A percentile compares a stretch with the other conserved stretches of the same genome.
Evolutionary conservation across 2,888 invertebrate genomes (phyloP).

Genomic region (Chromoteleia sp.): DNA sequence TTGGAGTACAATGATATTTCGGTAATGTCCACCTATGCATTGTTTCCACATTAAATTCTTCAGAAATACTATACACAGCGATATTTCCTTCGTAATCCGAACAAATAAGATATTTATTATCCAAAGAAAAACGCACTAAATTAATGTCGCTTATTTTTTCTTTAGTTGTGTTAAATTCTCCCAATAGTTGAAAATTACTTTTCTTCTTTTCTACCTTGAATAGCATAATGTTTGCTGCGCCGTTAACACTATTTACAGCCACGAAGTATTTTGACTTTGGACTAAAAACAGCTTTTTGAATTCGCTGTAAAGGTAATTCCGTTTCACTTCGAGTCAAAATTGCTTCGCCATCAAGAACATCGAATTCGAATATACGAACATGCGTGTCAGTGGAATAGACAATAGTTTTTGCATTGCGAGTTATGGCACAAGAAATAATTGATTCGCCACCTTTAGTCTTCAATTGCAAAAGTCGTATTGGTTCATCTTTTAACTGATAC

Average conservation of each 20-base stretch:
- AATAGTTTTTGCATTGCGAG: constrained; percentile 89
- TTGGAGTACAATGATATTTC: constrained; percentile 89
- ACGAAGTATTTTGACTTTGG: constrained; percentile 79
- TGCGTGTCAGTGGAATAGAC: constrained; percentile 90
- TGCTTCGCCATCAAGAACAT: constrained; percentile 85
- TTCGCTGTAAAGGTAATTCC: constrained; percentile 75
- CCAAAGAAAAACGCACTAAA: constrained; percentile 81
- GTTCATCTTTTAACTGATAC: constrained; percentile 84
- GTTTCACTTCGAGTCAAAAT: constrained; percentile 77
- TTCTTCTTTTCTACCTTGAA: constrained; percentile 77
- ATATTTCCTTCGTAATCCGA: constrained; percentile 89
- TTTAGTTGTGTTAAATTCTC: constrained; percentile 75
- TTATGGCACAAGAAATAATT: constrained; percentile 90
- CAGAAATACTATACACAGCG: constrained; percentile 87
- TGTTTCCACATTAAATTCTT: constrained; percentile 70
- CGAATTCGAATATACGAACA: constrained; percentile 89
- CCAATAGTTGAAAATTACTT: constrained; percentile 73
- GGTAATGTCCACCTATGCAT: constrained; percentile 87
- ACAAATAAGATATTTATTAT: constrained; percentile 88
- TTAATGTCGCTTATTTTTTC: constrained; percentile 76
- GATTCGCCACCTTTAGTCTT: constrained; percentile 88
- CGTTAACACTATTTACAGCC: constrained; percentile 74
- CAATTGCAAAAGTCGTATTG: constrained; percentile 89
- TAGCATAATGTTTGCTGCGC: constrained; percentile 74
- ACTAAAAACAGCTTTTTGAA: constrained; percentile 82